Conservation (phyloP, 2,113 vertebrate species). For the Stegastes partitus region DNA sequence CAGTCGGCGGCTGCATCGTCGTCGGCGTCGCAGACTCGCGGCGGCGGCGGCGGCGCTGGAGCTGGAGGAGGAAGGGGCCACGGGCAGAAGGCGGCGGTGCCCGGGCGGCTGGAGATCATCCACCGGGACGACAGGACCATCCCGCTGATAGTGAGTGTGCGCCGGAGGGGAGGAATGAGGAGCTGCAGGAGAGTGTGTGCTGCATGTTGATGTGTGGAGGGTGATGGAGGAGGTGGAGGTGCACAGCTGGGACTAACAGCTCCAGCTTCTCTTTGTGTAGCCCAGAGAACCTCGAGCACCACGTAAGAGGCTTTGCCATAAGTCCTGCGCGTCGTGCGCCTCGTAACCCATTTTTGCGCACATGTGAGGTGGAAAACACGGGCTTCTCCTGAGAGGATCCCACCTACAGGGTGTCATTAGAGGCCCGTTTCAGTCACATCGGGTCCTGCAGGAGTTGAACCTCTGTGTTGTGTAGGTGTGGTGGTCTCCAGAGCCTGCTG, state of each 20-base stretch:
- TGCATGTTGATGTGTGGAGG: constrained; percentile 71
- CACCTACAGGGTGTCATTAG: too few species aligned
- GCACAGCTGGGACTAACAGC: constrained; percentile 60
- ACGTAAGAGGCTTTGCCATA: constrained; percentile 79
- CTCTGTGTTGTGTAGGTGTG: too few species aligned
- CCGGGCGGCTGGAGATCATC: constrained; percentile 87
- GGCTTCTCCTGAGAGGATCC: neutral
- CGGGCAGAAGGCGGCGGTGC: constrained; percentile 81
- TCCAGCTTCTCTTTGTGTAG: neutral
- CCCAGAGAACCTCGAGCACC: constrained; percentile 13
- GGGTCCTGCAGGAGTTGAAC: too few species aligned
- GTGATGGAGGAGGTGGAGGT: constrained; percentile 36
- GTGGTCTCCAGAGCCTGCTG: too few species aligned
- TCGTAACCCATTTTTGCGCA: constrained; percentile 29
- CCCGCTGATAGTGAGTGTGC: constrained; percentile 91
- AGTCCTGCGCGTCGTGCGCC: constrained; percentile 55
- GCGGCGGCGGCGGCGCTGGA: constrained; percentile 74
- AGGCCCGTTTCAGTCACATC: too few species aligned
- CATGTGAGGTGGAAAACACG: constrained; percentile 30
- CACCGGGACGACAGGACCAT: constrained; percentile 92
- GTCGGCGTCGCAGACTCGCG: constrained; percentile 80
- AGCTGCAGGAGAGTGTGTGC: constrained; percentile 73
- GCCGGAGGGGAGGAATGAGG: neutral
- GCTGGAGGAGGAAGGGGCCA: too few species aligned
- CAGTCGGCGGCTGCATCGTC: constrained; percentile 80